A percentile compares a stretch with the other conserved stretches of the same genome.
Conservation (phyloP, 92 coral and sea anemone species). For the Epizoanthus scotinus region DNA sequence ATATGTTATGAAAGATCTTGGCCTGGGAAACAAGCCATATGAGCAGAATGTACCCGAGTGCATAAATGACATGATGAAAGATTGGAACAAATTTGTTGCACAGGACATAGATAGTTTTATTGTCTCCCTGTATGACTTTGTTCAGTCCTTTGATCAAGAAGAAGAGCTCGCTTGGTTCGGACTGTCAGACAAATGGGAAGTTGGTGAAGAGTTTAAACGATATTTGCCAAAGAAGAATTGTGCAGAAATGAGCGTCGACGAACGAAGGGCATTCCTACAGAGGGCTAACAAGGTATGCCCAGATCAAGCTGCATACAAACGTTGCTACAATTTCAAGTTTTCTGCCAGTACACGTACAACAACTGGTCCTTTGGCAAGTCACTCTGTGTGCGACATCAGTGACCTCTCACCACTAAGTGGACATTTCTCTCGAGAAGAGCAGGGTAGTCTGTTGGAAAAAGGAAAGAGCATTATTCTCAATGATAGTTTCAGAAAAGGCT, state of each 20-base stretch:
- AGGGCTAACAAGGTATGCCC: slow-evolving; percentile 46
- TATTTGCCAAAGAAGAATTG: slow-evolving; percentile 13
- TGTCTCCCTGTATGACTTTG: slow-evolving; percentile 46
- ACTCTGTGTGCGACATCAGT: slow-evolving; percentile 26
- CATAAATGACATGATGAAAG: slow-evolving; percentile 54
- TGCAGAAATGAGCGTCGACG: slow-evolving; percentile 47
- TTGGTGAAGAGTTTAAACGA: slow-evolving; percentile 22
- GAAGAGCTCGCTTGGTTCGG: slow-evolving; percentile 52
- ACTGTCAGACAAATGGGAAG: slow-evolving; percentile 56
- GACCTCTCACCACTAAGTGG: slow-evolving; percentile 24
- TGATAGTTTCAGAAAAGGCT: slow-evolving; percentile 51
- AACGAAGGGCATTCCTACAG: slow-evolving; percentile 29
- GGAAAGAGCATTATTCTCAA: no score
- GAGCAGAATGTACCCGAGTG: slow-evolving; percentile 52
- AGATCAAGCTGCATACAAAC: slow-evolving; percentile 46
- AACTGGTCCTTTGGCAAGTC: slow-evolving; percentile 3
- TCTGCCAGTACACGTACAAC: not conserved
- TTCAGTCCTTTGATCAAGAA: slow-evolving; percentile 40
- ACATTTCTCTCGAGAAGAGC: slow-evolving; percentile 41
- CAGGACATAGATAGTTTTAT: slow-evolving; percentile 49
- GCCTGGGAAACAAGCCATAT: slow-evolving; percentile 58
- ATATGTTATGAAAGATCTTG: slow-evolving; percentile 46
- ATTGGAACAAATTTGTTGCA: slow-evolving; percentile 43
- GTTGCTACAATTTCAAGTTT: slow-evolving; percentile 34
- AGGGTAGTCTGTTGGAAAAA: no score